Base-by-base conservation (phyloP, 1,140 invertebrate species). In the Magallana angulata region DNA sequence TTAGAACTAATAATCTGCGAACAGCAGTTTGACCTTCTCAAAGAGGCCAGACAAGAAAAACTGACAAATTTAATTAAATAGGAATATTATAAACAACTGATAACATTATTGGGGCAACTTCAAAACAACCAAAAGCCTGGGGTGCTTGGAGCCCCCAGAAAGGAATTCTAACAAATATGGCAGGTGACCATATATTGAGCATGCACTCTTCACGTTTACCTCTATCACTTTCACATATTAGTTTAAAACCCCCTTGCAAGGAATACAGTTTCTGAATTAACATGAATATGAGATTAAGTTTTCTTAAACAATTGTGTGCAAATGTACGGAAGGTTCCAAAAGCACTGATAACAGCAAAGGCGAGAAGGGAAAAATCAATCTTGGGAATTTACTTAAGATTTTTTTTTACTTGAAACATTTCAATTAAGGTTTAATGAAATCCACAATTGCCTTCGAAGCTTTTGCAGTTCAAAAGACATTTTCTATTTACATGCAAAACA, bases 51-150 rank as follows among this genome's bases (percentile, higher is more conserved):
- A 30, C 68, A 30, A 76, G 24, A 24, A 30, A 76, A 76, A 76
- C 68, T 48, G 68, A 30, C 68, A 76, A 76, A 76, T 76, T 76
- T 76, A 76, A 76, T 76, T 76, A 76, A 76, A 76, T 76, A 14
- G 68, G 36, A 71, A 76, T 30, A 76, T 30, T 76, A 76, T 76
- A 76, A 76, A 76, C 68, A 76, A 24, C 18, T 76, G 68, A 76
- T 76, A 76, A 76, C 36, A 48, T 48, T 48, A 48, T 48, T 48
- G 36, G 36, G 1, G 7, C 68, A 30, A 8, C 62, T 36, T 8
- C 68, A 4, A 12, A 14, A 30, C 68, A 12, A 9, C 68, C 36
- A 48, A 48, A 48, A 5, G 36, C 2, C 36, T 48, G 36, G 16
- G 64, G 11, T 71, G 64, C 7, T 71, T 9, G 0, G 7, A 18